A percentile compares a stretch with the other conserved stretches of the same genome.
Conservation (phyloP, 2,113 vertebrate genomes). For the Talpa occidentalis region DNA sequence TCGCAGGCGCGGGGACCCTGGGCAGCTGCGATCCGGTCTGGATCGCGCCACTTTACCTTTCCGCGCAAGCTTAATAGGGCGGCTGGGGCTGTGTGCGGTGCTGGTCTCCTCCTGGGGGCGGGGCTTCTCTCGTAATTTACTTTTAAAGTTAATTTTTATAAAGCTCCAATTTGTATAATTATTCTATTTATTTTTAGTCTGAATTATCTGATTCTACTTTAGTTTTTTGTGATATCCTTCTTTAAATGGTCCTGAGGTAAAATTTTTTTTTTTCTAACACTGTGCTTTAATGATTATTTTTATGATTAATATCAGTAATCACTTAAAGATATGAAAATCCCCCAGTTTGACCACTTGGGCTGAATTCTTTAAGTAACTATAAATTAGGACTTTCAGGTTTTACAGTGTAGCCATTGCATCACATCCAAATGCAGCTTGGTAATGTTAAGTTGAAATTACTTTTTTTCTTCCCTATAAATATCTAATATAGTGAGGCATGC, state of each 20-base stretch:
- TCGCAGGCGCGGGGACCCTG: too few species aligned
- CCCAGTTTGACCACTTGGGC: background rate
- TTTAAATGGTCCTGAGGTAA: background rate
- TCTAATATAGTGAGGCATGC: constrained; percentile 37
- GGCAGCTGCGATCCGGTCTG: too few species aligned
- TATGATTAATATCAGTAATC: background rate
- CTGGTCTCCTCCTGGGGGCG: too few species aligned
- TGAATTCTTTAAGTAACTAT: background rate
- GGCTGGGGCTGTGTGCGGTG: too few species aligned
- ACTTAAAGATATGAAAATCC: background rate
- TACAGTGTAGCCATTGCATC: background rate
- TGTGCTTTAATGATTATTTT: background rate
- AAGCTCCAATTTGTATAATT: background rate
- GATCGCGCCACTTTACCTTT: too few species aligned
- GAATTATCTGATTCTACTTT: background rate
- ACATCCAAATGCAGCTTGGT: background rate
- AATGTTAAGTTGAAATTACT: background rate
- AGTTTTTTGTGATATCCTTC: background rate
- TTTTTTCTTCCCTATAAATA: background rate
- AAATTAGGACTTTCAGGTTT: background rate
- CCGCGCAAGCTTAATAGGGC: too few species aligned
- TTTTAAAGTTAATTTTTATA: background rate
- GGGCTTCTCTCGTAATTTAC: too few species aligned
- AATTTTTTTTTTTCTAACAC: background rate
- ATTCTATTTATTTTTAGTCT: background rate